These are phyloP conservation scores for Sebastes aleutianus DNA, from an alignment of 2,797 vertebrate genomes.

Conservation along the genomic window DNA sequence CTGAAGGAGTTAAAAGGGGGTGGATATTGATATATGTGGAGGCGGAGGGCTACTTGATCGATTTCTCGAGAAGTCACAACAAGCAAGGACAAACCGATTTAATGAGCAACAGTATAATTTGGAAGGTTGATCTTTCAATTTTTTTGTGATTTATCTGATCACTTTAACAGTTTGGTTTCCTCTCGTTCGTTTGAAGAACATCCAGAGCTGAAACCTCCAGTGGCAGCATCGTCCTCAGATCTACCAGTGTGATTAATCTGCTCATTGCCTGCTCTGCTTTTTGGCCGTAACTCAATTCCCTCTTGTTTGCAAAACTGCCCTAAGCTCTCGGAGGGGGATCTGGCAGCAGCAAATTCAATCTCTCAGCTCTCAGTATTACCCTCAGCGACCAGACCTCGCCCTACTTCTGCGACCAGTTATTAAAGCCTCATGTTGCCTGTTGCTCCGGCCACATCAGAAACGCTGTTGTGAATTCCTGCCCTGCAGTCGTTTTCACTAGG, in stretches of 20 bases:
- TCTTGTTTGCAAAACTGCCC: constrained; percentile 62
- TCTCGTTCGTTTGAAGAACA: neutral
- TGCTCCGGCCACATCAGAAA: constrained; percentile 3
- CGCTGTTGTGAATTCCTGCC: constrained; percentile 1
- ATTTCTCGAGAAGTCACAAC: constrained; percentile 12
- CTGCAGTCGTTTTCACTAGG: neutral
- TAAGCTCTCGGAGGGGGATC: constrained; percentile 54
- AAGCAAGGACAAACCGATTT: constrained; percentile 1
- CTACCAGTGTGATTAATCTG: constrained; percentile 55
- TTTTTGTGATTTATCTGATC: neutral
- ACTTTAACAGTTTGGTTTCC: neutral
- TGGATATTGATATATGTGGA: constrained; percentile 25
- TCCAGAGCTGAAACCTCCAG: constrained; percentile 10
- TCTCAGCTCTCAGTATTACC: constrained; percentile 31
- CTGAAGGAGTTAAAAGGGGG: constrained; percentile 31
- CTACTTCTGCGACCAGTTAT: constrained; percentile 38
- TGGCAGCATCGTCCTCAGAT: constrained; percentile 22
- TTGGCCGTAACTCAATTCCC: constrained; percentile 67
- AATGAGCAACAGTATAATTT: neutral
- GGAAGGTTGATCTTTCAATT: neutral
- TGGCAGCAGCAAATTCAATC: constrained; percentile 66
- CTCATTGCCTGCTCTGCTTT: constrained; percentile 52
- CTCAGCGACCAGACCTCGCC: constrained; percentile 47
- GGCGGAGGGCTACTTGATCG: constrained; percentile 8
- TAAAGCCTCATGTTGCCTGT: constrained; percentile 29